Evolutionary conservation across 2,888 invertebrate species (phyloP).

Genomic region (Criorhina ranunculi): DNA sequence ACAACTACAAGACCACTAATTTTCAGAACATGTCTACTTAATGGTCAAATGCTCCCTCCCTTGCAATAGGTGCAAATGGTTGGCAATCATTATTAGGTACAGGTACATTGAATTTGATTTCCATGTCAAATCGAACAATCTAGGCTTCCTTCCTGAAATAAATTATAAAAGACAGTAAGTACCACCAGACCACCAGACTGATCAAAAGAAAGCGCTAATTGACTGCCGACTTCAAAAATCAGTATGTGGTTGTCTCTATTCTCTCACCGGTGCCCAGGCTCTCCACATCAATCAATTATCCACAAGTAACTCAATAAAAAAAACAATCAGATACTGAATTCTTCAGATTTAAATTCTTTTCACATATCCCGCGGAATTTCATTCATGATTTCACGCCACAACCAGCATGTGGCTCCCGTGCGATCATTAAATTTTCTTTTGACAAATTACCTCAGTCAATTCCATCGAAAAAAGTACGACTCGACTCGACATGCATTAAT

Average conservation of each 20-base stretch:
- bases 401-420: constrained; percentile 28
- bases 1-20: no score
- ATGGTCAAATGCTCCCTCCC: no score
- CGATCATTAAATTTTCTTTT: constrained; percentile 25
- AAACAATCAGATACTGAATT: background rate
- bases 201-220: constrained; percentile 12
- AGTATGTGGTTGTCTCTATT: background rate
- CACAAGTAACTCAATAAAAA: constrained; percentile 15
- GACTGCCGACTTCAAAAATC: background rate
- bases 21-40: no score
- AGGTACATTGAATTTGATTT: no score
- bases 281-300: constrained; percentile 3
- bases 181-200: background rate
- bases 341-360: background rate
- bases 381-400: background rate
- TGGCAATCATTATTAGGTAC: no score
- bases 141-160: no score
- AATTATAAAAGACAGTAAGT: no score
- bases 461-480: background rate
- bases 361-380: constrained; percentile 2
- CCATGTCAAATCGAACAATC: no score
- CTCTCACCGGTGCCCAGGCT: background rate
- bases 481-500: background rate
- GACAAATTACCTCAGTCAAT: constrained; percentile 31
- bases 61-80: no score